Evolutionary conservation across 2,888 invertebrate genomes (phyloP).

Genomic region (Lepidochrysops patricia): DNA sequence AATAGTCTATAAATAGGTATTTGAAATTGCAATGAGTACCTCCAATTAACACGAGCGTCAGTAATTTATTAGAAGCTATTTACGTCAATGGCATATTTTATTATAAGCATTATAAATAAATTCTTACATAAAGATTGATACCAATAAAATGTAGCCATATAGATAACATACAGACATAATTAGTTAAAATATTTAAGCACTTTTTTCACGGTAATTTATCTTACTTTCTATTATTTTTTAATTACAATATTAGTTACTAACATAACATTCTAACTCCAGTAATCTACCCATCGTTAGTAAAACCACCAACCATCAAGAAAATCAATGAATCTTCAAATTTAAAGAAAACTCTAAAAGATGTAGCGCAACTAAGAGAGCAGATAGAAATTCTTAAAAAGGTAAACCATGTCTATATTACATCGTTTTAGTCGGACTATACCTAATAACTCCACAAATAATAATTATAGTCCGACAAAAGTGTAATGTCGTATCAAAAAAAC

Average conservation of each 20-base stretch:
- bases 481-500: too few species aligned
- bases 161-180: too few species aligned
- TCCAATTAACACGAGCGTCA: neutral
- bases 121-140: neutral
- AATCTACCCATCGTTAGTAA: conserved; percentile 35
- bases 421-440: too few species aligned
- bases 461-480: too few species aligned
- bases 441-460: too few species aligned
- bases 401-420: neutral
- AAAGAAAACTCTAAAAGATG: conserved; percentile 40
- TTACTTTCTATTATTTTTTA: neutral
- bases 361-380: conserved; percentile 40
- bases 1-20: neutral
- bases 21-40: neutral
- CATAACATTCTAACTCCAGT: conserved; percentile 25
- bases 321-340: conserved; percentile 27
- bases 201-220: neutral
- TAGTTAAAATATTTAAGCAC: too few species aligned
- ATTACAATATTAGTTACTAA: neutral
- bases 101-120: neutral
- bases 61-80: neutral
- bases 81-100: neutral
- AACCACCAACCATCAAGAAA: conserved; percentile 23
- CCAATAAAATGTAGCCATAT: too few species aligned
- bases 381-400: conserved; percentile 53